Evolutionary conservation across 1,140 invertebrate genomes (phyloP).

Genomic region (Brachionus manjavacas): DNA sequence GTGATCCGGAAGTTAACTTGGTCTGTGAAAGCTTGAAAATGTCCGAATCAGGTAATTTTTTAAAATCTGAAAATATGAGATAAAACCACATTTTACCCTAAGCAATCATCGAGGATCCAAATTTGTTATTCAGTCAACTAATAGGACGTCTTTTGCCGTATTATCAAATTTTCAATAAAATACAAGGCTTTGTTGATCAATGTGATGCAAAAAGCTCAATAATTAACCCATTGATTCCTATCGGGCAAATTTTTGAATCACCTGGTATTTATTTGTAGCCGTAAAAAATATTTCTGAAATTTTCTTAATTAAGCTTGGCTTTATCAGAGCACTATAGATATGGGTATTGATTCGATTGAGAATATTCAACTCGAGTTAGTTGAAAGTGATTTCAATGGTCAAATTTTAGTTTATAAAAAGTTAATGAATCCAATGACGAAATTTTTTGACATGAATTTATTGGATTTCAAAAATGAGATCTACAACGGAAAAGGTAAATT

Average conservation of each 20-base stretch:
- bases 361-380: not conserved
- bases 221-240: not conserved
- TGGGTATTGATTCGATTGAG: not conserved
- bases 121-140: constrained; percentile 48
- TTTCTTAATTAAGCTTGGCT: not conserved
- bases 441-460: constrained; percentile 10
- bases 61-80: not conserved
- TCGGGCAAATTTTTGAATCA: not conserved
- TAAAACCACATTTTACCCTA: not conserved
- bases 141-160: constrained; percentile 51
- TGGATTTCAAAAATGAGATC: constrained; percentile 24
- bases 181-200: constrained; percentile 50
- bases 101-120: constrained; percentile 8
- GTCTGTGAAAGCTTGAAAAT: constrained; percentile 1
- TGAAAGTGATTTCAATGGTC: constrained; percentile 31
- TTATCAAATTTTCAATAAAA: constrained; percentile 49
- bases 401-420: constrained; percentile 21
- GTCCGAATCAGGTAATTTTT: constrained; percentile 18
- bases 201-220: constrained; percentile 46
- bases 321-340: not conserved
- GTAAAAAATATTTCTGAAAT: not conserved
- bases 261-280: not conserved
- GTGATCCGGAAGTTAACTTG: not conserved
- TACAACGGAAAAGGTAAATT: constrained; percentile 37
- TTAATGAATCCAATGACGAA: not conserved